phyloP scores from a whole-genome alignment of 1,140 invertebrate genomes.

The Lordiphosa mommai region DNA sequence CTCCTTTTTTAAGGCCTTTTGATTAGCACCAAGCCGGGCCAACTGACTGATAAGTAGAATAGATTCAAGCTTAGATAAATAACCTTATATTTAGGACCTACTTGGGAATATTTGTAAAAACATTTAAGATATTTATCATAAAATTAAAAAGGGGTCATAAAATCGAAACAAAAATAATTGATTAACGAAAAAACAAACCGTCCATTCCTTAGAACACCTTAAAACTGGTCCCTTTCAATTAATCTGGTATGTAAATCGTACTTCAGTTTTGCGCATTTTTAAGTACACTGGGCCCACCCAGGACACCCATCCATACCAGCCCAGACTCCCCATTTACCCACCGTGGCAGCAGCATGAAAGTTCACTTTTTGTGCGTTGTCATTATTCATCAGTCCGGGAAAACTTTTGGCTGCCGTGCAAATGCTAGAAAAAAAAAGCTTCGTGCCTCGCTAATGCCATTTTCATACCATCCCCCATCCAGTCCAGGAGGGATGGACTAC shows the following conservation, averaged over 20 bases:
- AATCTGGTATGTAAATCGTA: constrained; percentile 57
- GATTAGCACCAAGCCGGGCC: too few relatives aligned
- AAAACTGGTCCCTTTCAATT: constrained; percentile 27
- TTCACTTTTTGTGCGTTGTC: constrained; percentile 54
- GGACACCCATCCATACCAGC: not conserved
- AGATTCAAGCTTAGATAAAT: too few relatives aligned
- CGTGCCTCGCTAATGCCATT: constrained; percentile 22
- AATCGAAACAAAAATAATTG: too few relatives aligned
- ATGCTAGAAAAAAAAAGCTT: constrained; percentile 26
- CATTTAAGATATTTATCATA: too few relatives aligned
- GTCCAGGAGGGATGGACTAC: not conserved
- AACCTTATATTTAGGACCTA: too few relatives aligned
- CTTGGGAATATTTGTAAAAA: too few relatives aligned
- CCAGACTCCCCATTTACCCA: not conserved
- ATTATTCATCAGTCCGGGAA: constrained; percentile 64
- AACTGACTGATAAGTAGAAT: too few relatives aligned
- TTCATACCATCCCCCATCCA: constrained; percentile 14
- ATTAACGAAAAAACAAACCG: too few relatives aligned
- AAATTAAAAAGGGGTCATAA: too few relatives aligned
- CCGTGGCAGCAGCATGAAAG: constrained; percentile 35
- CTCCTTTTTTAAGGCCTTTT: too few relatives aligned
- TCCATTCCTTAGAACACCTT: not conserved
- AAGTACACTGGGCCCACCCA: constrained; percentile 27
- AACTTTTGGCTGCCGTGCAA: constrained; percentile 39
- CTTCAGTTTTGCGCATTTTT: constrained; percentile 48